Evolutionary conservation across 1,140 invertebrate genomes (phyloP).

Genomic region (Papilio dardanus): DNA sequence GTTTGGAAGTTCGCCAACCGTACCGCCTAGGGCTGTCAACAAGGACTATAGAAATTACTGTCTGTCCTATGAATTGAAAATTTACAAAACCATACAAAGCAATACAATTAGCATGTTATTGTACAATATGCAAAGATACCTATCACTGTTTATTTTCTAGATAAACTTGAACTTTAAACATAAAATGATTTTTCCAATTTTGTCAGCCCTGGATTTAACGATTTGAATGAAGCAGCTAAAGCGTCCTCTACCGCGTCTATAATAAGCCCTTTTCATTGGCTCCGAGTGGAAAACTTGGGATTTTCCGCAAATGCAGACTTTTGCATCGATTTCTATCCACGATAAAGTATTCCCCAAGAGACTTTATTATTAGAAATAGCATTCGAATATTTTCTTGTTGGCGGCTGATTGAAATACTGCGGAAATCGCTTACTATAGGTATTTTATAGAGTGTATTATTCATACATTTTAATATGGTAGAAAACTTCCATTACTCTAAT

Average conservation of each 20-base stretch:
- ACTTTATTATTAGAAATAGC: not conserved
- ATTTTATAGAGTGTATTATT: not conserved
- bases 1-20: slow-evolving; percentile 31
- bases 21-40: not conserved
- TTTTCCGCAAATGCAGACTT: slow-evolving; percentile 28
- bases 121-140: not conserved
- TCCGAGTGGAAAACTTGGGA: slow-evolving; percentile 25
- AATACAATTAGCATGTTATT: not conserved
- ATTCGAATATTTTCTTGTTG: not conserved
- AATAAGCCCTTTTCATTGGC: slow-evolving; percentile 34
- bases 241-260: slow-evolving; percentile 32
- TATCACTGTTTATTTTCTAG: too few species aligned
- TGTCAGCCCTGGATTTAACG: slow-evolving; percentile 5
- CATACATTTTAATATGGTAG: not conserved
- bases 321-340: slow-evolving; percentile 12
- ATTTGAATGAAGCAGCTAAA: slow-evolving; percentile 32
- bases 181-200: not conserved
- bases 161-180: too few species aligned
- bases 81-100: not conserved
- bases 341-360: not conserved
- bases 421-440: not conserved
- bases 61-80: not conserved
- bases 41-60: not conserved
- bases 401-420: not conserved
- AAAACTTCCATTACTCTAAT: not conserved